These are phyloP conservation scores for Sipha flava DNA, from an alignment of 1,140 invertebrate species.

Conservation along the genomic window DNA sequence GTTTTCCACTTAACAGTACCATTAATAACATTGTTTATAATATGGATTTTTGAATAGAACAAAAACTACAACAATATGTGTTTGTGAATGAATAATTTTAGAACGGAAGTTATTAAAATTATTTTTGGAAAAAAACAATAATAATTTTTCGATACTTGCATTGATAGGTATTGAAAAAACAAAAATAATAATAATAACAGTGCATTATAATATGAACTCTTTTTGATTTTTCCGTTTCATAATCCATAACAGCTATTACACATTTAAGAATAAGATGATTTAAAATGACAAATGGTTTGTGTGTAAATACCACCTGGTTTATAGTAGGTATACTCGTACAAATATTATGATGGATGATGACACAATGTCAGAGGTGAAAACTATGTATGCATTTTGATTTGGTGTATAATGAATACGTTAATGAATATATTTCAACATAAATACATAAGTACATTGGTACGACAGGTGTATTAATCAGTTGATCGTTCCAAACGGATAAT, in stretches of 20 bases:
- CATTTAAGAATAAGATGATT: not conserved
- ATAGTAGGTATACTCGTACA: too few relatives aligned
- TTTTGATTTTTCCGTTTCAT: not conserved
- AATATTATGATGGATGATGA: not conserved
- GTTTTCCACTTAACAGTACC: too few relatives aligned
- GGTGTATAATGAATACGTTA: not conserved
- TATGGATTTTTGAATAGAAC: not conserved
- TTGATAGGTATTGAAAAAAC: not conserved
- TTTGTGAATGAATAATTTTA: not conserved
- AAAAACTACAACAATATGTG: not conserved
- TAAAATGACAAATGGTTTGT: not conserved
- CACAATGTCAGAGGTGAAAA: not conserved
- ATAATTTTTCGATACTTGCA: not conserved
- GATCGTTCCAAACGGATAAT: not conserved
- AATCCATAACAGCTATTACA: not conserved
- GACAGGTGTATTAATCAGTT: too few relatives aligned
- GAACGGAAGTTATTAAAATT: not conserved
- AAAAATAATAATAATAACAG: not conserved
- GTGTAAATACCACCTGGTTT: not conserved
- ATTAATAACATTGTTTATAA: not conserved
- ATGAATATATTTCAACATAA: not conserved
- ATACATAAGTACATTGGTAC: not conserved
- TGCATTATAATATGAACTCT: not conserved
- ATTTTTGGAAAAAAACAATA: not conserved
- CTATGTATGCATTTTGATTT: not conserved